phyloP scores from a whole-genome alignment of 2,888 invertebrate species.

The Coleophora flavipennella region DNA sequence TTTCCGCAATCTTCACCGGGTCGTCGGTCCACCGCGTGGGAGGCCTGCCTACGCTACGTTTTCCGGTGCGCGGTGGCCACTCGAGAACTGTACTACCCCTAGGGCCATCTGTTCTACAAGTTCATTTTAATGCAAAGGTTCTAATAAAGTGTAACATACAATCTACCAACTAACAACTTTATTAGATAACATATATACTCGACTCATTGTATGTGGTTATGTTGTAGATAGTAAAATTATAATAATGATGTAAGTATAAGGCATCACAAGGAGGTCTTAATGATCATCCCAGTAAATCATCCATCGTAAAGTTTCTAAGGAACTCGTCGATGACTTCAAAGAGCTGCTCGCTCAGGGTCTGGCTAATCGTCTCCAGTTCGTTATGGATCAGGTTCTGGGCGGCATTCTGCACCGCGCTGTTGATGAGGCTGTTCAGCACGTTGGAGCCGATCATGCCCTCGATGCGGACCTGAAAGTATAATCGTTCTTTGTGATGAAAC shows the following conservation, averaged over 20 bases:
- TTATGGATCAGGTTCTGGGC: constrained; percentile 35
- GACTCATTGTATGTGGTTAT: too few relatives aligned
- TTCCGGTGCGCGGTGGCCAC: too few relatives aligned
- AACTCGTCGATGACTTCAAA: constrained; percentile 37
- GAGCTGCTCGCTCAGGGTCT: constrained; percentile 29
- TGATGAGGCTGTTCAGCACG: constrained; percentile 36
- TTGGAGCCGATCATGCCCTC: constrained; percentile 40
- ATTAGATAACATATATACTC: too few relatives aligned
- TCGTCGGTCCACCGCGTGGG: too few relatives aligned
- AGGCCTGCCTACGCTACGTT: too few relatives aligned
- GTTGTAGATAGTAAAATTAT: too few relatives aligned
- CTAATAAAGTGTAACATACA: too few relatives aligned
- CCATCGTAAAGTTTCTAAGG: constrained; percentile 33
- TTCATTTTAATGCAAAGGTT: too few relatives aligned
- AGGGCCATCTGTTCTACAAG: too few relatives aligned
- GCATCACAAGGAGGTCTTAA: background rate
- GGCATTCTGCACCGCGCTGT: constrained; percentile 27
- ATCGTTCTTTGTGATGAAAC: constrained; percentile 1
- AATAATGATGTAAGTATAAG: background rate
- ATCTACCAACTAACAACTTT: too few relatives aligned
- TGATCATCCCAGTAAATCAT: constrained; percentile 28
- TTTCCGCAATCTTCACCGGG: too few relatives aligned
- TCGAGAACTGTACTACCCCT: too few relatives aligned
- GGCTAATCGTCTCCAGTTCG: constrained; percentile 28
- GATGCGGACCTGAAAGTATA: constrained; percentile 31